Conservation (phyloP, 2,888 invertebrate species). For the Plebejus melissa region DNA sequence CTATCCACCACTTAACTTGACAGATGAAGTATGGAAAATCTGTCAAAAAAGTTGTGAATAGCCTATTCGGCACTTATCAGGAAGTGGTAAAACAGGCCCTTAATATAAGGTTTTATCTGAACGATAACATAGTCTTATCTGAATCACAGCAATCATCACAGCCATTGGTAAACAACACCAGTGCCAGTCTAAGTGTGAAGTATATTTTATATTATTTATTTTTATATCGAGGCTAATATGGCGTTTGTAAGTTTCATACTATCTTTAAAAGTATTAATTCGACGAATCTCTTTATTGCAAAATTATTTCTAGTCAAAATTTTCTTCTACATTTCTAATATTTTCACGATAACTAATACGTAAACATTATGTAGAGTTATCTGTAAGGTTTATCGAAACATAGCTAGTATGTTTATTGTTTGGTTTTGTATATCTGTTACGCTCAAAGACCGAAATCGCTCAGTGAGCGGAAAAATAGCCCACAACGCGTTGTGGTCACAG, state of each 20-base stretch:
- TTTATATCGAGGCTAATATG: constrained; percentile 58
- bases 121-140: neutral
- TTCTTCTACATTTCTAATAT: constrained; percentile 51
- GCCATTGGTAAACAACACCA: neutral
- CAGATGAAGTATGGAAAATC: too few species aligned
- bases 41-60: too few species aligned
- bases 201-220: constrained; percentile 23
- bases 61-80: too few species aligned
- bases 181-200: neutral
- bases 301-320: constrained; percentile 76
- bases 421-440: neutral
- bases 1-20: too few species aligned
- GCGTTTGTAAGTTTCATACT: neutral
- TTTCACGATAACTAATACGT: constrained; percentile 20
- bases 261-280: constrained; percentile 59
- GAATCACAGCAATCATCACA: neutral
- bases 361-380: constrained; percentile 14
- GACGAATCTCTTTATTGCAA: constrained; percentile 77
- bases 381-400: neutral
- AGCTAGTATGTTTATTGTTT: neutral
- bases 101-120: too few species aligned
- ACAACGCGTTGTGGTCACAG: too few species aligned
- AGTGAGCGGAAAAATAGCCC: too few species aligned
- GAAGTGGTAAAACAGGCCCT: too few species aligned
- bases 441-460: too few species aligned